A percentile compares a stretch with the other conserved stretches of the same genome.
phyloP scores from a whole-genome alignment of 2,888 invertebrate species.

The Phrixothrix hirtus region DNA sequence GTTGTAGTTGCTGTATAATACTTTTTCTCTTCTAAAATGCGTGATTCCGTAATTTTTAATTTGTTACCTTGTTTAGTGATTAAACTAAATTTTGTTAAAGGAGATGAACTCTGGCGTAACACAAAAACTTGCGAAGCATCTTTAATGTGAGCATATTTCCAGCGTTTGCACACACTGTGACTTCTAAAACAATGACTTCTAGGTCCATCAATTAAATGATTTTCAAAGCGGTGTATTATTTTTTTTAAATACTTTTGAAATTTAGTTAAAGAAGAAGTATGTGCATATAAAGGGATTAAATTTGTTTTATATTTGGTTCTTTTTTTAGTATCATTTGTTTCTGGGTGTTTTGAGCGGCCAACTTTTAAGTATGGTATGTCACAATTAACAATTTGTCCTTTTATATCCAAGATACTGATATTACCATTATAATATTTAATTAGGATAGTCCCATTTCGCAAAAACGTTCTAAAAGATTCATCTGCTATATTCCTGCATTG shows the following conservation, averaged over 20 bases:
- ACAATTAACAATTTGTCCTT: constrained; percentile 15
- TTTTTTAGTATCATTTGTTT: neutral
- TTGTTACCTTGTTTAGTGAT: constrained; percentile 20
- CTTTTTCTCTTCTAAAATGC: constrained; percentile 16
- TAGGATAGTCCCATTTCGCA: constrained; percentile 25
- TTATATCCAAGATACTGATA: constrained; percentile 14
- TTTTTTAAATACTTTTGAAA: constrained; percentile 22
- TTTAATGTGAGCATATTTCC: constrained; percentile 15
- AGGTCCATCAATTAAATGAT: constrained; percentile 21
- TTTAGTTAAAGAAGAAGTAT: constrained; percentile 9
- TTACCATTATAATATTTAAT: constrained; percentile 29
- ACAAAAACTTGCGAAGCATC: constrained; percentile 19
- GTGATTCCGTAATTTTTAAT: constrained; percentile 6
- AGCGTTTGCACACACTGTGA: constrained; percentile 9
- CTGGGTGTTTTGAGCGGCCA: neutral
- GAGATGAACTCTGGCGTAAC: constrained; percentile 5
- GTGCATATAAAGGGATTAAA: constrained; percentile 18
- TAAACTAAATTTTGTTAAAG: constrained; percentile 21
- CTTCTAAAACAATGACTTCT: constrained; percentile 23
- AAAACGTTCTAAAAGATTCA: constrained; percentile 30
- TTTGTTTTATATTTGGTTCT: neutral
- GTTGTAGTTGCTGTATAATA: constrained; percentile 12
- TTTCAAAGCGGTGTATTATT: constrained; percentile 21
- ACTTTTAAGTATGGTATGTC: constrained; percentile 18
- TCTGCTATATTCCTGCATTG: constrained; percentile 16